Evolutionary conservation across 2,797 vertebrate species (phyloP).

Genomic region (Lindbergichthys nudifrons): DNA sequence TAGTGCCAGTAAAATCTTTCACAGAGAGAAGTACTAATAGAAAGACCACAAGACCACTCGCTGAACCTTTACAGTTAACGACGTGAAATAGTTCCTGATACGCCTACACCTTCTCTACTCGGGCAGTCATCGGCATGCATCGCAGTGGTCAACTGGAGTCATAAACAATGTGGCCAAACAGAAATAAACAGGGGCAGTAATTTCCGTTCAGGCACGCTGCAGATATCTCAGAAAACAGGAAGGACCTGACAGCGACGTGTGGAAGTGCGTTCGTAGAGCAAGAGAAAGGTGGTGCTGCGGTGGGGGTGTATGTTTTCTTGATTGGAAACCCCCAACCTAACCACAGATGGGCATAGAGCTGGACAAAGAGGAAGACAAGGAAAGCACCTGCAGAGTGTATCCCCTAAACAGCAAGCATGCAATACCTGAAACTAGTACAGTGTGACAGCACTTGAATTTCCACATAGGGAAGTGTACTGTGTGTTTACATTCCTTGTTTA

Average conservation of each 20-base stretch:
- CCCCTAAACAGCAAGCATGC: background rate
- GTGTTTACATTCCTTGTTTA: background rate
- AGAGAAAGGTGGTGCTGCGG: constrained; percentile 27
- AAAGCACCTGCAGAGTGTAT: constrained; percentile 14
- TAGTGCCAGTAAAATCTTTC: background rate
- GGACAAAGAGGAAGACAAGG: constrained; percentile 1
- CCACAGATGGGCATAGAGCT: background rate
- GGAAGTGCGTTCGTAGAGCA: constrained; percentile 58
- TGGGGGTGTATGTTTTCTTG: constrained; percentile 5
- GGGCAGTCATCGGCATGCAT: background rate
- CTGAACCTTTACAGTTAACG: constrained; percentile 11
- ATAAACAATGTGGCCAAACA: constrained; percentile 45
- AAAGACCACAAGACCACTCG: background rate
- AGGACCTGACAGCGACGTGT: constrained; percentile 53
- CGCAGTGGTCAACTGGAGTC: constrained; percentile 11
- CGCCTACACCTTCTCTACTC: background rate
- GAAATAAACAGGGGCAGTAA: constrained; percentile 44
- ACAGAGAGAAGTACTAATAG: background rate
- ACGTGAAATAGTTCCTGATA: constrained; percentile 53
- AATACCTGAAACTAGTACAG: constrained; percentile 12
- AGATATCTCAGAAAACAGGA: constrained; percentile 77
- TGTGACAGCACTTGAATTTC: background rate
- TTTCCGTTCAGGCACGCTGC: constrained; percentile 52
- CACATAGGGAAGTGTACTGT: background rate
- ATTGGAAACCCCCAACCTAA: constrained; percentile 73